phyloP scores from a whole-genome alignment of 2,888 invertebrate genomes.

The Diarsia rubi region DNA sequence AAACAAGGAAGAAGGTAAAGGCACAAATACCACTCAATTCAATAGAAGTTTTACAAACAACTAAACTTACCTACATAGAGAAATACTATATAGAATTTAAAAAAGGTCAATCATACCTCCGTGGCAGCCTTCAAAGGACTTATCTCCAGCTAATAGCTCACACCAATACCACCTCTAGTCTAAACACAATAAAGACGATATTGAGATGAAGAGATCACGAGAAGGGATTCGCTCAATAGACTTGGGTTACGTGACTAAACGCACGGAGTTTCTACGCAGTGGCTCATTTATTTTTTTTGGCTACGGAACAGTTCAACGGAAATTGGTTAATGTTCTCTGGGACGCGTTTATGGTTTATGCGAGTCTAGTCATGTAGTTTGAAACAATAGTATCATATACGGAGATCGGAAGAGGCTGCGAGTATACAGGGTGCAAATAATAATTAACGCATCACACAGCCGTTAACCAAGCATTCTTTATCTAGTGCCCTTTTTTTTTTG shows the following conservation, averaged over 20 bases:
- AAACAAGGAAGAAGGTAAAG: conserved; percentile 32
- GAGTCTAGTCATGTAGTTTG: not conserved
- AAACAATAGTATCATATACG: not conserved
- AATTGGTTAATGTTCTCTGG: conserved; percentile 16
- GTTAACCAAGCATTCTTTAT: too few species aligned
- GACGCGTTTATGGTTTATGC: not conserved
- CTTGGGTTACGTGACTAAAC: conserved; percentile 62
- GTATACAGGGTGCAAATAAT: too few species aligned
- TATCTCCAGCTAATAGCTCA: conserved; percentile 6
- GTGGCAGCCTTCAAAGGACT: conserved; percentile 17
- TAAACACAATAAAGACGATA: not conserved
- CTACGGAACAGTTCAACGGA: conserved; percentile 21
- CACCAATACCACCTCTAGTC: conserved; percentile 16
- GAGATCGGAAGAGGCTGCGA: not conserved
- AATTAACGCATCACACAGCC: too few species aligned
- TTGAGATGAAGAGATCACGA: conserved; percentile 28
- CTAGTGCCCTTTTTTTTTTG: too few species aligned
- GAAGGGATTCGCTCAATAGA: conserved; percentile 51
- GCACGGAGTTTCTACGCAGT: conserved; percentile 60
- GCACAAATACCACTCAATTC: conserved; percentile 17
- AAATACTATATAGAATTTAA: conserved; percentile 29
- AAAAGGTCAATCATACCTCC: conserved; percentile 45
- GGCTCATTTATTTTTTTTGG: conserved; percentile 50
- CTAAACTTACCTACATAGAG: conserved; percentile 4
- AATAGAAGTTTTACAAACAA: conserved; percentile 42